A percentile compares a stretch with the other conserved stretches of the same genome.
Evolutionary conservation across 2,888 invertebrate species (phyloP).

Genomic region (Lysandra coridon): DNA sequence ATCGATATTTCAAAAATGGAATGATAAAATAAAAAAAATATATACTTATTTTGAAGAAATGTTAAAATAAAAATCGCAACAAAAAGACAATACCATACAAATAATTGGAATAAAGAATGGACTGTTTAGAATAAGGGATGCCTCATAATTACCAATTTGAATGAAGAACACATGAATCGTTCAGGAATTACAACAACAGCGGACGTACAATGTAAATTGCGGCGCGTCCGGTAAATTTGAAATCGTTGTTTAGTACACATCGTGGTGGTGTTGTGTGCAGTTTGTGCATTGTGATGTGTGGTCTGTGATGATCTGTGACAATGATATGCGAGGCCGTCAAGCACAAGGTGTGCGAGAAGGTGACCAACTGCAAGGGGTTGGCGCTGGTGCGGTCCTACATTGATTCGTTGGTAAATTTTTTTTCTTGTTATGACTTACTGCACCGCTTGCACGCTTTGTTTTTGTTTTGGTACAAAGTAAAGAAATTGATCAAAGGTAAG

Average conservation of each 20-base stretch:
- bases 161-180: conserved; percentile 37
- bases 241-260: conserved; percentile 54
- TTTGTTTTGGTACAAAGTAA: neutral
- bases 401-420: conserved; percentile 61
- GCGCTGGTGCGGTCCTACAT: conserved; percentile 67
- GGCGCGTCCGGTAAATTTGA: conserved; percentile 64
- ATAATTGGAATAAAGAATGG: conserved; percentile 32
- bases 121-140: neutral
- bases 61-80: neutral
- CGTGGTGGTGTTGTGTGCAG: conserved; percentile 49
- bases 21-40: conserved; percentile 11
- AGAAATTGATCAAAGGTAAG: neutral
- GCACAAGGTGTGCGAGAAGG: conserved; percentile 69
- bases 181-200: conserved; percentile 44
- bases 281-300: conserved; percentile 43
- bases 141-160: conserved; percentile 11
- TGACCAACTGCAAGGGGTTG: conserved; percentile 67
- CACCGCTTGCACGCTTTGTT: neutral
- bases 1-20: neutral
- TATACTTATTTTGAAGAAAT: conserved; percentile 23
- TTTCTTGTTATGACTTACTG: neutral
- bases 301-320: conserved; percentile 31
- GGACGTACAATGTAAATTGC: conserved; percentile 54
- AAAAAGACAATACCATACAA: neutral
- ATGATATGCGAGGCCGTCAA: conserved; percentile 72